Conservation (phyloP, 2,888 invertebrate genomes). For the Epistrophella euchroma region DNA sequence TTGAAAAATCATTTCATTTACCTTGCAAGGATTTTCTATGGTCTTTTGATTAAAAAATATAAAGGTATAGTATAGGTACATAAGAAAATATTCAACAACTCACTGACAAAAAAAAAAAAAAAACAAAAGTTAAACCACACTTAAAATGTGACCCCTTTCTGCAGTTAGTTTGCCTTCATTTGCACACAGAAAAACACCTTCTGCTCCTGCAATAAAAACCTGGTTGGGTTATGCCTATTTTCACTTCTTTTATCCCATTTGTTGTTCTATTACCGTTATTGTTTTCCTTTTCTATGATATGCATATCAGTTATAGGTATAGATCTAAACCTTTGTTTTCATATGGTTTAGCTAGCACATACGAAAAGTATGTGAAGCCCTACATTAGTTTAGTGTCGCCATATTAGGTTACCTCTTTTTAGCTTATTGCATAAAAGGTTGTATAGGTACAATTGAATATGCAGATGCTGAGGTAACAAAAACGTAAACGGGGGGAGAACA, state of each 20-base stretch:
- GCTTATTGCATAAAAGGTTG: constrained; percentile 24
- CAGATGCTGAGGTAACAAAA: constrained; percentile 5
- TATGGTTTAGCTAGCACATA: constrained; percentile 54
- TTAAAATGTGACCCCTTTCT: constrained; percentile 74
- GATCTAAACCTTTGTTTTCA: constrained; percentile 22
- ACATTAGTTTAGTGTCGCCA: constrained; percentile 72
- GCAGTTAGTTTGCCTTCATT: constrained; percentile 60
- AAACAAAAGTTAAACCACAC: constrained; percentile 64
- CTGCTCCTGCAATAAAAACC: not conserved
- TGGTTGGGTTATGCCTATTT: constrained; percentile 4
- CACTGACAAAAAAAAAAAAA: not conserved
- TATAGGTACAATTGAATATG: constrained; percentile 4
- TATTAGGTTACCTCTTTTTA: constrained; percentile 74
- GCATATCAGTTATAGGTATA: constrained; percentile 7
- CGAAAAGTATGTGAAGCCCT: constrained; percentile 72
- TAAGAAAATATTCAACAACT: constrained; percentile 49
- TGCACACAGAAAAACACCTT: constrained; percentile 31
- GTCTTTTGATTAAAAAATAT: constrained; percentile 61
- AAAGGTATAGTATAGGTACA: not conserved
- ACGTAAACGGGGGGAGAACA: not conserved
- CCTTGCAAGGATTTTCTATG: constrained; percentile 59
- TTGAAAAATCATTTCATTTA: constrained; percentile 65
- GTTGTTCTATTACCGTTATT: constrained; percentile 34
- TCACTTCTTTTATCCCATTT: constrained; percentile 7
- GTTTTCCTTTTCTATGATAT: constrained; percentile 22